phyloP scores from a whole-genome alignment of 2,888 invertebrate genomes.

The Drosophila barbarae region DNA sequence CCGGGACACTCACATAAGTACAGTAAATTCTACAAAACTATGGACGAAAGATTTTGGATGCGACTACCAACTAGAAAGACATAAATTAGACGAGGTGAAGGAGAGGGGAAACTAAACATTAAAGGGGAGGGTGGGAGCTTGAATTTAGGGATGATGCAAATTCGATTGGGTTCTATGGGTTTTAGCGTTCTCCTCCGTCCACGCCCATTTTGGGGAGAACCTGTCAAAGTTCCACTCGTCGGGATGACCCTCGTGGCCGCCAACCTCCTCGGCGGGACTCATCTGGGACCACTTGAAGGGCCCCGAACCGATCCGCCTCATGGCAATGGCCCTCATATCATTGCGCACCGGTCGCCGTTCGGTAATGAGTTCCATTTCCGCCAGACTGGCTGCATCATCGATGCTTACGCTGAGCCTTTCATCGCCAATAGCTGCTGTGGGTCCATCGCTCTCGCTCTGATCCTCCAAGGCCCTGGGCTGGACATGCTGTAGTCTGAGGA shows the following conservation, averaged over 20 bases:
- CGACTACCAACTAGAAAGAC: constrained; percentile 58
- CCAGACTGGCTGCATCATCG: constrained; percentile 74
- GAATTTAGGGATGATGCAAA: constrained; percentile 40
- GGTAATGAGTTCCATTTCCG: constrained; percentile 77
- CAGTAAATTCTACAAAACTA: constrained; percentile 49
- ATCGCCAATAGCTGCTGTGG: constrained; percentile 67
- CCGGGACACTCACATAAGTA: constrained; percentile 33
- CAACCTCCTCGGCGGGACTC: constrained; percentile 57
- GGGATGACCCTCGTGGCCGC: constrained; percentile 78
- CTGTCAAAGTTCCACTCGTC: constrained; percentile 79
- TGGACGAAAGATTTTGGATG: constrained; percentile 53
- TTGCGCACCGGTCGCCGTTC: constrained; percentile 77
- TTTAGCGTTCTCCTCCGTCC: constrained; percentile 48
- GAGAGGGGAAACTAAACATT: constrained; percentile 23
- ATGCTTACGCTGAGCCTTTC: constrained; percentile 73
- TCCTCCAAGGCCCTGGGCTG: constrained; percentile 39
- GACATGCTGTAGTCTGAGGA: constrained; percentile 72
- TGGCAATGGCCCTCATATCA: constrained; percentile 77
- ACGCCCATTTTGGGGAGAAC: constrained; percentile 79
- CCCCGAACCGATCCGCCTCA: constrained; percentile 66
- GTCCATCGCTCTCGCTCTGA: constrained; percentile 15
- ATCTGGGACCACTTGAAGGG: constrained; percentile 79
- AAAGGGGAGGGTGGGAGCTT: constrained; percentile 13
- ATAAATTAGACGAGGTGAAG: constrained; percentile 28
- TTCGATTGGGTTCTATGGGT: constrained; percentile 47